Evolutionary conservation across 2,888 invertebrate species (phyloP).

Genomic region (Coelinius sp.): DNA sequence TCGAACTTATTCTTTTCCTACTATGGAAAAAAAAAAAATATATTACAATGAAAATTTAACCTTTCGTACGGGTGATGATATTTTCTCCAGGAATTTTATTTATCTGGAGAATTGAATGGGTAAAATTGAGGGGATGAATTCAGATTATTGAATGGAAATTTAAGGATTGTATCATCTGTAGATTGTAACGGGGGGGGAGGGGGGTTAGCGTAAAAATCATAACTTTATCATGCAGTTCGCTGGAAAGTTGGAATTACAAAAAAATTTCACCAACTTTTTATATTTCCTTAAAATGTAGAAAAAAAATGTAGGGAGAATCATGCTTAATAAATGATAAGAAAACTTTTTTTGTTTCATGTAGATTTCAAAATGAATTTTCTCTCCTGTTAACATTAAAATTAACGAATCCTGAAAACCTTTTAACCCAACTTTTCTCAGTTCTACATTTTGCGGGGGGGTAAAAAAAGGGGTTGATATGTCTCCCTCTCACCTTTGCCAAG

Average conservation of each 20-base stretch:
- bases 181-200: no score
- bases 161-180: no score
- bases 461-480: constrained; percentile 29
- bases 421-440: not conserved
- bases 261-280: not conserved
- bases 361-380: not conserved
- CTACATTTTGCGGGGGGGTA: constrained; percentile 31
- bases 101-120: constrained; percentile 31
- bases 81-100: not conserved
- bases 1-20: constrained; percentile 68
- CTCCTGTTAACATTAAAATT: not conserved
- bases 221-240: no score
- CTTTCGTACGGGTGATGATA: not conserved
- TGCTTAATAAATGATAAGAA: constrained; percentile 21
- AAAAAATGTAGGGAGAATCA: no score
- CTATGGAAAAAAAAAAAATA: constrained; percentile 12
- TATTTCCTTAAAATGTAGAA: no score
- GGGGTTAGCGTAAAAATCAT: no score
- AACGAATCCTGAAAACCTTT: constrained; percentile 22
- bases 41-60: no score
- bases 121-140: no score
- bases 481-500: constrained; percentile 42
- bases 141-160: constrained; percentile 14
- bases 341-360: not conserved
- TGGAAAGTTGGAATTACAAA: no score